A percentile compares a stretch with the other conserved stretches of the same genome.
phyloP scores from a whole-genome alignment of 2,113 vertebrate species.

The Otocyon megalotis region DNA sequence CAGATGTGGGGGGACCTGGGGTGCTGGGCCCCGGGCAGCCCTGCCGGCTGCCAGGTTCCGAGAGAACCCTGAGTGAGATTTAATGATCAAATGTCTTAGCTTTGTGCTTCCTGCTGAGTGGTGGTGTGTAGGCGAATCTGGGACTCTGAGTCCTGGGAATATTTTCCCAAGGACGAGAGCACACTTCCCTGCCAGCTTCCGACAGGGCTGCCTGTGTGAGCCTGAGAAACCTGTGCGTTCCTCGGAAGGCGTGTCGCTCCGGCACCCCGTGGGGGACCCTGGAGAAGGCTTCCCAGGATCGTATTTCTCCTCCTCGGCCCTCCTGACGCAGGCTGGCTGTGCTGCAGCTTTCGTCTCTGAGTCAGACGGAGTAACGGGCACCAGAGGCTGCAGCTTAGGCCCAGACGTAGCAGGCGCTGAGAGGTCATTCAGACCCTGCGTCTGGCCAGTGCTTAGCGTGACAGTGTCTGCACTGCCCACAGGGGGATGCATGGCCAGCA shows the following conservation, averaged over 20 bases:
- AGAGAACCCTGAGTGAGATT: background rate
- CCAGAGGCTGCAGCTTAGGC: background rate
- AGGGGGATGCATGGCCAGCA: background rate
- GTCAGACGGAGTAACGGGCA: background rate
- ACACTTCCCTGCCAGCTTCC: background rate
- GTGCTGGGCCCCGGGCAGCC: background rate
- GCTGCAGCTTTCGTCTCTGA: accelerated
- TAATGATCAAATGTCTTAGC: background rate
- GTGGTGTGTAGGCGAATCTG: background rate
- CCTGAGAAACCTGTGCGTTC: accelerated
- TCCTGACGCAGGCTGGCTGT: background rate
- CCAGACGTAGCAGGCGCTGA: background rate
- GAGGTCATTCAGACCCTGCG: background rate
- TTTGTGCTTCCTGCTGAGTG: background rate
- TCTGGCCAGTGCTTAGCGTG: accelerated
- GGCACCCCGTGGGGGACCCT: accelerated
- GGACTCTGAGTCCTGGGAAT: background rate
- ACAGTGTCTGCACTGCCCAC: accelerated
- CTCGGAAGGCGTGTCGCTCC: background rate
- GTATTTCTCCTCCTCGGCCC: background rate
- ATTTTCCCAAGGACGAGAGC: background rate
- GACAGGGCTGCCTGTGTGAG: accelerated
- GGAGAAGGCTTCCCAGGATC: background rate
- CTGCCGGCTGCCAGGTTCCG: background rate
- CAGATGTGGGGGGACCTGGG: background rate